Evolutionary conservation across 2,113 vertebrate genomes (phyloP).

Genomic region (Alligator sinensis): DNA sequence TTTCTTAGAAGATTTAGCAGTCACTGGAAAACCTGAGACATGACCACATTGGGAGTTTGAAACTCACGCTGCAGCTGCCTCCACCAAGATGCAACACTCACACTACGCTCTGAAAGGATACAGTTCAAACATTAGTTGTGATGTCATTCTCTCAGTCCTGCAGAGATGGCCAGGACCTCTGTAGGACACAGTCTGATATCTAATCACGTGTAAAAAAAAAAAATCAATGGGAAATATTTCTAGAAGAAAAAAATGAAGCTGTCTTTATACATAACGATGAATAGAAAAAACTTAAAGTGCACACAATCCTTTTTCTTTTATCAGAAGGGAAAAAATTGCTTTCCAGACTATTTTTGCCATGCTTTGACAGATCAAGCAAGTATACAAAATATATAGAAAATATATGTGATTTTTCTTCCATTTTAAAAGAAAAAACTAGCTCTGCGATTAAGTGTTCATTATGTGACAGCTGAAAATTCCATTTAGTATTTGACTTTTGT

Average conservation of each 20-base stretch:
- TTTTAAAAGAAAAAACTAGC: neutral
- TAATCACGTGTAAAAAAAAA: too few relatives aligned
- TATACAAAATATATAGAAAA: neutral
- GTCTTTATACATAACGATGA: neutral
- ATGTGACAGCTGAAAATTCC: conserved; percentile 24
- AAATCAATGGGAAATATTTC: neutral
- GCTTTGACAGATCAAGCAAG: neutral
- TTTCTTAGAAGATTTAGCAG: neutral
- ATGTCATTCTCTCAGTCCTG: neutral
- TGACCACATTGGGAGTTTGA: neutral
- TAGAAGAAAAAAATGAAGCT: neutral
- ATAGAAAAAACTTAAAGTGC: neutral
- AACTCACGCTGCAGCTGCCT: neutral
- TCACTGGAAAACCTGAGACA: neutral
- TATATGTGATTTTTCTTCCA: neutral
- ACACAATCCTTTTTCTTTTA: neutral
- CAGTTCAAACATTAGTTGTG: neutral
- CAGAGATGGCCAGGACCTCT: neutral
- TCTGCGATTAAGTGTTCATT: neutral
- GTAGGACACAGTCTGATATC: too few relatives aligned
- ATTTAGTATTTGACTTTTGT: neutral
- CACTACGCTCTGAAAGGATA: neutral
- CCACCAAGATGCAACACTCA: too few relatives aligned
- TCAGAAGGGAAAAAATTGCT: neutral
- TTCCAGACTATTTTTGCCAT: neutral